These are phyloP conservation scores for Lepidotrigona ventralis DNA, from an alignment of 1,140 invertebrate species.

Conservation along the genomic window DNA sequence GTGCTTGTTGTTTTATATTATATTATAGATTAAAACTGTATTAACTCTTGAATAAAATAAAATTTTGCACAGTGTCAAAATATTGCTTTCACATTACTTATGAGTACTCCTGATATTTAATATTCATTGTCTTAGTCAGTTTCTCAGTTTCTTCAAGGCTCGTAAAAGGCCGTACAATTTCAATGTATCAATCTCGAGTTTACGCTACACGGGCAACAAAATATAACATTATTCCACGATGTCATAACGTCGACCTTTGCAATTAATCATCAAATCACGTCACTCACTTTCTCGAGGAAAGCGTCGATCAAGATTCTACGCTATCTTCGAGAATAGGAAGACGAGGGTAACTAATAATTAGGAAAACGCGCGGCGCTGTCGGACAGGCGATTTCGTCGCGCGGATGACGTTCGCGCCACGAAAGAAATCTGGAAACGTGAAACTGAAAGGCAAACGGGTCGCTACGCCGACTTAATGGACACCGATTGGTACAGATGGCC, in stretches of 20 bases:
- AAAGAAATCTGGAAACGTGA: conserved; percentile 65
- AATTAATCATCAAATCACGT: background rate
- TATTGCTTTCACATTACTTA: too few species aligned
- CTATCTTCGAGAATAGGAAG: background rate
- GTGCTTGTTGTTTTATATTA: too few species aligned
- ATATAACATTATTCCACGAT: background rate
- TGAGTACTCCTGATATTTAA: too few species aligned
- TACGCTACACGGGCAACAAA: background rate
- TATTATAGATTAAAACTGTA: too few species aligned
- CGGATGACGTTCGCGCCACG: background rate
- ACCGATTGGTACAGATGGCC: conserved; percentile 76
- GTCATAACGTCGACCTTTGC: background rate
- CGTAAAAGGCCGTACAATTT: too few species aligned
- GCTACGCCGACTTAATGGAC: conserved; percentile 69
- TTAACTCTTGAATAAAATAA: too few species aligned
- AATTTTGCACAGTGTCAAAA: too few species aligned
- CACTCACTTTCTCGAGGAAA: background rate
- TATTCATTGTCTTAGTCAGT: too few species aligned
- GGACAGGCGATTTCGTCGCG: conserved; percentile 14
- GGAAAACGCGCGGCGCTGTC: background rate
- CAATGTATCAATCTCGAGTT: background rate
- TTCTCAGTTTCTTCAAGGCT: too few species aligned
- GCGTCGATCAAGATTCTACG: background rate
- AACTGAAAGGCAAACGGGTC: conserved; percentile 60
- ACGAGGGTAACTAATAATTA: background rate